Conservation (phyloP, 2,113 vertebrate genomes). For the Sinocyclocheilus anophthalmus region DNA sequence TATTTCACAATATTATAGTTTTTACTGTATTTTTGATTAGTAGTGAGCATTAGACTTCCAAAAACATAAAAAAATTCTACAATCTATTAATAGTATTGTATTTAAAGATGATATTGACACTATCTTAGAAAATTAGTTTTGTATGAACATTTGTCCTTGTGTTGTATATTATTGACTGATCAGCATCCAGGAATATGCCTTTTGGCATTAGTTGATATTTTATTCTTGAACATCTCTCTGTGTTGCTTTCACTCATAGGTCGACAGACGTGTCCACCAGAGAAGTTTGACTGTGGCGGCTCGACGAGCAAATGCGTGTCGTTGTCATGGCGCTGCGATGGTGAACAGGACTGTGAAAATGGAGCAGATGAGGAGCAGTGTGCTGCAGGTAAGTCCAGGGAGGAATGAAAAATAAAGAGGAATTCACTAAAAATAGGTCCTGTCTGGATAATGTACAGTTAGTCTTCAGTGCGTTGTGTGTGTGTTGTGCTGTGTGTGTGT, state of each 20-base stretch:
- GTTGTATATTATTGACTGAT: neutral
- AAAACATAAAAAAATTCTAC: no score
- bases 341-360: slow-evolving; percentile 91
- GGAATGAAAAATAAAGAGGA: neutral
- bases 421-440: neutral
- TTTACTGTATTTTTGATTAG: neutral
- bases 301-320: slow-evolving; percentile 88
- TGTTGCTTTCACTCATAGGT: slow-evolving; percentile 73
- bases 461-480: neutral
- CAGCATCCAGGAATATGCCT: neutral
- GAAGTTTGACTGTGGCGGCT: slow-evolving; percentile 93
- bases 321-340: slow-evolving; percentile 94
- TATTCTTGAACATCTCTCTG: slow-evolving; percentile 43
- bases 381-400: slow-evolving; percentile 77
- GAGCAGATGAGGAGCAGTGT: slow-evolving; percentile 89
- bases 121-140: no score
- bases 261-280: slow-evolving; percentile 89
- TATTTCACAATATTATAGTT: no score
- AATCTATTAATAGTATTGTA: neutral
- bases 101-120: neutral
- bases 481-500: neutral
- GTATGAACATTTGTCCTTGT: neutral
- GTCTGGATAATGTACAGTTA: neutral
- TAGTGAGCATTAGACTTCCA: neutral
- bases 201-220: neutral